A percentile compares a stretch with the other conserved stretches of the same genome.
Evolutionary conservation across 1,140 invertebrate species (phyloP).

Genomic region (Anastatus disparis): DNA sequence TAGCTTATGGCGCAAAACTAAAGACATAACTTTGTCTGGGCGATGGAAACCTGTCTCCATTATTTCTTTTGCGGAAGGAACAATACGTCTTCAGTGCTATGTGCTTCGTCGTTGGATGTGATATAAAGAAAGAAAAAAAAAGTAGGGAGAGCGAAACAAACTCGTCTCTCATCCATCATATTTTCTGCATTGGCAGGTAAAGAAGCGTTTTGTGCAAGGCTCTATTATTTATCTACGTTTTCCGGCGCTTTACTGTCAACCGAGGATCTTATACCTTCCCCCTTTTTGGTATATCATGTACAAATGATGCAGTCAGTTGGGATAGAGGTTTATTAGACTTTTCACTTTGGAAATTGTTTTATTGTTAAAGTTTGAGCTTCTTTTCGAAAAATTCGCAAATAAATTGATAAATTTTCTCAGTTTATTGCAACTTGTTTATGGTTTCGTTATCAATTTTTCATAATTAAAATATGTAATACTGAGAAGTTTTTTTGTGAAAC

Average conservation of each 20-base stretch:
- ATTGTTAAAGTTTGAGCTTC: constrained; percentile 8
- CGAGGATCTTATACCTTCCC: not conserved
- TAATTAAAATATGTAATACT: no score
- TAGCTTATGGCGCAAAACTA: constrained; percentile 33
- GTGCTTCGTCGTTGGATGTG: not conserved
- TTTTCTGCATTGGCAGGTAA: constrained; percentile 49
- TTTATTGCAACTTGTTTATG: no score
- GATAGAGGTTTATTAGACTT: constrained; percentile 12
- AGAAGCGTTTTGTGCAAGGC: constrained; percentile 45
- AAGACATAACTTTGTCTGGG: constrained; percentile 55
- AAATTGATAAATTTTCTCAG: no score
- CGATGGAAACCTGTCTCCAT: constrained; percentile 52
- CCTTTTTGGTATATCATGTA: not conserved
- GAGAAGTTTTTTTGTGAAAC: no score
- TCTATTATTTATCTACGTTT: constrained; percentile 50
- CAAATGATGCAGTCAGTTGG: not conserved
- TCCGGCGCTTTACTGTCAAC: constrained; percentile 23
- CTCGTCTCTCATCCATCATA: constrained; percentile 50
- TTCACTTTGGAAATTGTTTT: constrained; percentile 29
- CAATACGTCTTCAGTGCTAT: constrained; percentile 54
- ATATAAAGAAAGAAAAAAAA: no score
- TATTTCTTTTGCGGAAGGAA: constrained; percentile 52
- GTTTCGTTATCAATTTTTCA: no score
- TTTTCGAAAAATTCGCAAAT: no score
- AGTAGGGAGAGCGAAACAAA: not conserved